A percentile compares a stretch with the other conserved stretches of the same genome.
Evolutionary conservation across 2,113 vertebrate species (phyloP).

Genomic region (Kryptolebias marmoratus): DNA sequence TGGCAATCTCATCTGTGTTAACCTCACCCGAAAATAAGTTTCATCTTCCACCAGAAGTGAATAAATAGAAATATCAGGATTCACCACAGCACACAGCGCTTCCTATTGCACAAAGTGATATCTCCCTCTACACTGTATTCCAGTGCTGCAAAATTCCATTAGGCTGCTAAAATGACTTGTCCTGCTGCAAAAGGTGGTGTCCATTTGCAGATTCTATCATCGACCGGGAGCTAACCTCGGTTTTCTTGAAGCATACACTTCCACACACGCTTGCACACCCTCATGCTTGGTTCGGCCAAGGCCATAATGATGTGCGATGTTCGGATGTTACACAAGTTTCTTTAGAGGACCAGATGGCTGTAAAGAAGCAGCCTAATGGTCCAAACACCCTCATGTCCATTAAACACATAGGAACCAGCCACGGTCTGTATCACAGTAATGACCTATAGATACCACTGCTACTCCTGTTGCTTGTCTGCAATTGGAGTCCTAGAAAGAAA

Average conservation of each 20-base stretch:
- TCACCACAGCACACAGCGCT: constrained; percentile 28
- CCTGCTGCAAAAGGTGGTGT: constrained; percentile 58
- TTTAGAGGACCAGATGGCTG: constrained; percentile 64
- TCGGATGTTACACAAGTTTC: constrained; percentile 53
- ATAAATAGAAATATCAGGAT: constrained; percentile 66
- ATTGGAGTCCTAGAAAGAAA: constrained; percentile 55
- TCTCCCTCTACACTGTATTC: constrained; percentile 63
- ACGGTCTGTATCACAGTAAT: constrained; percentile 68
- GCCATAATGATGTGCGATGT: constrained; percentile 62
- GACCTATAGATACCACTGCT: constrained; percentile 71
- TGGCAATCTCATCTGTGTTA: constrained; percentile 50
- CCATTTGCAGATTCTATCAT: constrained; percentile 75
- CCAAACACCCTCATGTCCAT: constrained; percentile 68
- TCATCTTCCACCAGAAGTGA: constrained; percentile 48
- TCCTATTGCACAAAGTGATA: constrained; percentile 57
- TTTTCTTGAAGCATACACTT: constrained; percentile 27
- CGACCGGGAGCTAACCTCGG: constrained; percentile 44
- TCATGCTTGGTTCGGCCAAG: constrained; percentile 18
- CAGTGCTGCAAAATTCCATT: constrained; percentile 70
- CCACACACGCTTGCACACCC: constrained; percentile 9
- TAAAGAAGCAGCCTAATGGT: constrained; percentile 76
- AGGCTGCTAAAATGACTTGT: constrained; percentile 70
- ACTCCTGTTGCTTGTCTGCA: constrained; percentile 63
- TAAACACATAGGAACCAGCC: constrained; percentile 70
- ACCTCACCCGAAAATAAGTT: constrained; percentile 57